These are phyloP conservation scores for Caradrina clavipalpis DNA, from an alignment of 2,888 invertebrate species.

Conservation along the genomic window DNA sequence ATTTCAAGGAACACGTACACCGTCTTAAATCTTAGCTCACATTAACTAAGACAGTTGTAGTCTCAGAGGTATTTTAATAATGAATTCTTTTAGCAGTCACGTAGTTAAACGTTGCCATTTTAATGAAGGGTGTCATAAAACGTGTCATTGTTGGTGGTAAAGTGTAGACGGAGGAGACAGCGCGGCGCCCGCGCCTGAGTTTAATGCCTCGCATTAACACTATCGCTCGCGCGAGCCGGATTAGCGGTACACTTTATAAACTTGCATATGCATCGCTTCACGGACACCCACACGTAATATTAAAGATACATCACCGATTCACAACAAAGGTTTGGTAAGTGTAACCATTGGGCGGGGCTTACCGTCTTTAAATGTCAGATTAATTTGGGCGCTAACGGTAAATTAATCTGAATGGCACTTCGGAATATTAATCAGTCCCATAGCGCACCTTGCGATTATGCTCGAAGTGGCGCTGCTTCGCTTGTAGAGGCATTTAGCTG, in stretches of 20 bases:
- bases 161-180: constrained; percentile 48
- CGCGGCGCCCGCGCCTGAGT: constrained; percentile 58
- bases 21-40: constrained; percentile 85
- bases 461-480: constrained; percentile 43
- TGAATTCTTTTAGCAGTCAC: constrained; percentile 86
- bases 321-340: constrained; percentile 38
- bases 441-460: constrained; percentile 51
- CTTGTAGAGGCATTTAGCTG: constrained; percentile 51
- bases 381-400: constrained; percentile 69
- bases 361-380: constrained; percentile 77
- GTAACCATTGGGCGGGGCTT: constrained; percentile 48
- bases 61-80: constrained; percentile 87
- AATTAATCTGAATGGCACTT: constrained; percentile 72
- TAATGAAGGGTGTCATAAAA: constrained; percentile 85
- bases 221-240: constrained; percentile 71
- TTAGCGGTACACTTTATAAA: constrained; percentile 70
- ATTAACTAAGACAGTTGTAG: constrained; percentile 83
- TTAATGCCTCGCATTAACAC: constrained; percentile 73
- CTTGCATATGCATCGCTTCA: constrained; percentile 65
- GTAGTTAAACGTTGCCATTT: constrained; percentile 82
- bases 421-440: constrained; percentile 70
- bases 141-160: constrained; percentile 75
- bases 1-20: constrained; percentile 82
- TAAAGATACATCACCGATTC: constrained; percentile 35
- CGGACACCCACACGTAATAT: constrained; percentile 22